Conservation (phyloP, 2,797 vertebrate species). For the Sciaenops ocellatus region DNA sequence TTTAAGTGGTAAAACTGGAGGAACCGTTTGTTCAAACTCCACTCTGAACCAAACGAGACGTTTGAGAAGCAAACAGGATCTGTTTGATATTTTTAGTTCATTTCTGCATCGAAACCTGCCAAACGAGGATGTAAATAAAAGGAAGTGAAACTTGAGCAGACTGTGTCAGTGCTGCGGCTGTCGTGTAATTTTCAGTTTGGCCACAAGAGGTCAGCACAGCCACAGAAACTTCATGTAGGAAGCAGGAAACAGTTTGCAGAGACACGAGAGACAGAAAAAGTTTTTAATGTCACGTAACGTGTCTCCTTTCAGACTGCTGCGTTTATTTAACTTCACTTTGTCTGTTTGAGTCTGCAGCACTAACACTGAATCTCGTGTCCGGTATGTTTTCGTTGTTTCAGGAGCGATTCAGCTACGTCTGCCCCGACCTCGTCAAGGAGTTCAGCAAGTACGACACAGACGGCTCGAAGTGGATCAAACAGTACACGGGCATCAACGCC, state of each 20-base stretch:
- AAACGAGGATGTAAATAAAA: background rate
- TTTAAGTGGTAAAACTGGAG: background rate
- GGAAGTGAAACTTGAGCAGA: background rate
- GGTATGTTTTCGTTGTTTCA: slow-evolving; percentile 58
- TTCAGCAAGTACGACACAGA: slow-evolving; percentile 98
- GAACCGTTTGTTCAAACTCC: background rate
- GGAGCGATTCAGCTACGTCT: slow-evolving; percentile 99
- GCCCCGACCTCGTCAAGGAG: slow-evolving; percentile 98
- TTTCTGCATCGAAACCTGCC: slow-evolving; percentile 1
- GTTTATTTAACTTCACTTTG: too few species aligned
- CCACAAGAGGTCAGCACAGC: slow-evolving; percentile 62
- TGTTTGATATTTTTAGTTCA: too few species aligned
- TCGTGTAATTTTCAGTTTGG: slow-evolving; percentile 10
- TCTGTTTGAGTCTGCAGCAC: too few species aligned
- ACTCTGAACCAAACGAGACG: too few species aligned
- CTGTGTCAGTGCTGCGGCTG: background rate
- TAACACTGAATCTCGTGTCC: too few species aligned
- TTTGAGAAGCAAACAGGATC: too few species aligned
- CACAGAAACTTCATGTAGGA: background rate
- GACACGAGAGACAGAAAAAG: too few species aligned
- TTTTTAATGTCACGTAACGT: background rate
- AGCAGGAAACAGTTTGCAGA: background rate
- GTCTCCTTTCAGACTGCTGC: too few species aligned
- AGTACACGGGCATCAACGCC: slow-evolving; percentile 96
- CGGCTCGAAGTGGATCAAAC: slow-evolving; percentile 98